Evolutionary conservation across 2,888 invertebrate species (phyloP).

Genomic region (Cotesia congregata): DNA sequence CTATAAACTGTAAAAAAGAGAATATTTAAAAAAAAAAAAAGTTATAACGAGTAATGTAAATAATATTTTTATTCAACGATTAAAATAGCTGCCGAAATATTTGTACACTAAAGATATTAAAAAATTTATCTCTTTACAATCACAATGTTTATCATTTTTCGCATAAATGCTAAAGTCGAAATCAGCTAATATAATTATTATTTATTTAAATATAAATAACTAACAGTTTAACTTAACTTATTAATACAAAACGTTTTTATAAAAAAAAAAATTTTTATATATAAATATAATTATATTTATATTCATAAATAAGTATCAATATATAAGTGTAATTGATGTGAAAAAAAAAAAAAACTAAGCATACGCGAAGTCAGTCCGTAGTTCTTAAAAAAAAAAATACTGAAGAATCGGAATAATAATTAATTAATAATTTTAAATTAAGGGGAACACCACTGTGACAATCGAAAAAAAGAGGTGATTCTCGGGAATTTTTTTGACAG

Average conservation of each 20-base stretch:
- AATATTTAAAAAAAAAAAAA: constrained; percentile 23
- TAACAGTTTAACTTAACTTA: neutral
- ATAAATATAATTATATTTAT: constrained; percentile 48
- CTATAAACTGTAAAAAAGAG: constrained; percentile 24
- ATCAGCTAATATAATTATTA: neutral
- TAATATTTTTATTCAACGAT: constrained; percentile 42
- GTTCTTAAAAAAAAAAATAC: neutral
- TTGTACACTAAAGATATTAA: constrained; percentile 30
- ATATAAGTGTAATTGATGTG: constrained; percentile 44
- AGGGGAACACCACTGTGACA: no score
- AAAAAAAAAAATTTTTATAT: constrained; percentile 32
- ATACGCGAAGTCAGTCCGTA: neutral
- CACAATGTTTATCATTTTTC: constrained; percentile 4
- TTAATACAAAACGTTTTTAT: constrained; percentile 13
- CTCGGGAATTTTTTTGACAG: no score
- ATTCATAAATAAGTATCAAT: constrained; percentile 45
- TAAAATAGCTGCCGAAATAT: constrained; percentile 32
- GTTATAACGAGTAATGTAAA: constrained; percentile 25
- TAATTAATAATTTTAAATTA: neutral
- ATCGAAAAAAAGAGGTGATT: no score
- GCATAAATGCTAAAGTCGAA: neutral
- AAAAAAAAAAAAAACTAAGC: constrained; percentile 25
- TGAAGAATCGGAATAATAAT: neutral
- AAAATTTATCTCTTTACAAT: constrained; percentile 30
- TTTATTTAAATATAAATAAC: neutral